These are phyloP conservation scores for Anas platyrhynchos DNA, from an alignment of 2,113 vertebrate species.

Conservation along the genomic window DNA sequence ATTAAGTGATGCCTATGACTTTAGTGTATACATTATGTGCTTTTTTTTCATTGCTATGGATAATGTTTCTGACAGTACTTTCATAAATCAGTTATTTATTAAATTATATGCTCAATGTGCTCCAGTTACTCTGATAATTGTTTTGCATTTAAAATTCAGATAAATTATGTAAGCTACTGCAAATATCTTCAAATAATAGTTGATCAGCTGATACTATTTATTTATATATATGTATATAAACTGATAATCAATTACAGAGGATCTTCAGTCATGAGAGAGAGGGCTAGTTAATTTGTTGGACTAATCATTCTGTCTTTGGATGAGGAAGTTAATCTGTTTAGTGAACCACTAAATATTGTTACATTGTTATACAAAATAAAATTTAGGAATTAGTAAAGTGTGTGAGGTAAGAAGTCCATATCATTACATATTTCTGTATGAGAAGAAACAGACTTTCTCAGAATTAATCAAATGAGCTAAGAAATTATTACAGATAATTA, in stretches of 20 bases:
- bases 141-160: constrained; percentile 25
- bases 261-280: background rate
- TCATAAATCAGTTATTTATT: background rate
- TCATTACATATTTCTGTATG: constrained; percentile 26
- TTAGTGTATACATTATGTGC: background rate
- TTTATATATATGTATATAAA: background rate
- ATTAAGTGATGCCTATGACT: background rate
- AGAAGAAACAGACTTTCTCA: constrained; percentile 18
- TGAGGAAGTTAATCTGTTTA: constrained; percentile 46
- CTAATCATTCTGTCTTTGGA: constrained; percentile 62
- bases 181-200: background rate
- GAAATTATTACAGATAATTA: constrained; percentile 71
- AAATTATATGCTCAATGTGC: background rate
- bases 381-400: constrained; percentile 54
- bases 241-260: background rate
- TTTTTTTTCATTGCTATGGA: background rate
- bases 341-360: constrained; percentile 49
- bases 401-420: constrained; percentile 42
- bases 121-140: background rate
- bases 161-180: background rate
- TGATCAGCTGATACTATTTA: background rate
- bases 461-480: constrained; percentile 70
- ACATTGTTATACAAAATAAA: constrained; percentile 56
- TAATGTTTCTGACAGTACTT: background rate
- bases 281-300: constrained; percentile 31